Conservation (phyloP, 2,797 vertebrate species). For the Ispidina lecontei region DNA sequence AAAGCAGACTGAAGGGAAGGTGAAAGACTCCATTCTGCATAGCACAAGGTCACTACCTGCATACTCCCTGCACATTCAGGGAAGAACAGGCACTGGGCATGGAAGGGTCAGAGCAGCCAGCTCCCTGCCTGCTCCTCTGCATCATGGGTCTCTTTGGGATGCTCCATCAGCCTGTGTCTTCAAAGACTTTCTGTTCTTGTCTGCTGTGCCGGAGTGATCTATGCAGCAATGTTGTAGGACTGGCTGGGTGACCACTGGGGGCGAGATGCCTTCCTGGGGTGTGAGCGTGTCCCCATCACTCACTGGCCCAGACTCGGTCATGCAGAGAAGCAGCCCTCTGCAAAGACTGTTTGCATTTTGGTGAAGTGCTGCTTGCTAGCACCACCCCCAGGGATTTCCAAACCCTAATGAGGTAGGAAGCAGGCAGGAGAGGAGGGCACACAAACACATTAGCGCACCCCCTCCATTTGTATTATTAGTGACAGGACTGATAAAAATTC, state of each 20-base stretch:
- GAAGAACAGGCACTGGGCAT: background rate
- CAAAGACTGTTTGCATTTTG: background rate
- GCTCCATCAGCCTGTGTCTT: background rate
- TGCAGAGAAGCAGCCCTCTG: accelerated
- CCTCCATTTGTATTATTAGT: slow-evolving; percentile 20
- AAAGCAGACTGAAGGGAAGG: background rate
- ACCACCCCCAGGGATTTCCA: background rate
- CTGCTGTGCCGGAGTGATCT: background rate
- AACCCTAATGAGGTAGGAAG: background rate
- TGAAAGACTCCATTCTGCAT: background rate
- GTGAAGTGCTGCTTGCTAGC: background rate
- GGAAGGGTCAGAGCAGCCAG: background rate
- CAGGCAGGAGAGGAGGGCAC: background rate
- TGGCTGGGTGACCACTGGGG: background rate
- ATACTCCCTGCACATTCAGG: accelerated
- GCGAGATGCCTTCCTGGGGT: background rate
- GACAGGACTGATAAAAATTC: slow-evolving; percentile 1
- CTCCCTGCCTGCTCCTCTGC: background rate
- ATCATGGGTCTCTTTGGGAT: background rate
- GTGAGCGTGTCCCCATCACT: background rate
- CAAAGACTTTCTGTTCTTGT: background rate
- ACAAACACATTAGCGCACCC: background rate
- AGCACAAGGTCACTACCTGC: background rate
- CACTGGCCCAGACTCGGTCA: background rate
- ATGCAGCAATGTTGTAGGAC: background rate